These are phyloP conservation scores for Nomada fucata DNA, from an alignment of 2,888 invertebrate genomes.

Conservation along the genomic window DNA sequence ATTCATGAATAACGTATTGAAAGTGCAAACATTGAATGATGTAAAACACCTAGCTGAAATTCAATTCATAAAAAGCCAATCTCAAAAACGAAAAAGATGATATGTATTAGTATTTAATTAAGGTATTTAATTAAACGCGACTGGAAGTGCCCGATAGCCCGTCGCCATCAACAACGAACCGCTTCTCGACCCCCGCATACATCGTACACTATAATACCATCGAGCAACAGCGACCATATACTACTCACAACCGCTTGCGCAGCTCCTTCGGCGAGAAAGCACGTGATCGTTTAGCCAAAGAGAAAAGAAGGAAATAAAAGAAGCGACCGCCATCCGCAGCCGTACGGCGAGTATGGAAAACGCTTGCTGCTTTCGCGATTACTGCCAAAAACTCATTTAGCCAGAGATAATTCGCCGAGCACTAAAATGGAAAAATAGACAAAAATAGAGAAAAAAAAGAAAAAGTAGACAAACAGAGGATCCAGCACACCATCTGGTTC, in stretches of 20 bases:
- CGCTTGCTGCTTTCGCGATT: constrained; percentile 40
- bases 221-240: neutral
- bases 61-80: neutral
- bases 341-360: constrained; percentile 16
- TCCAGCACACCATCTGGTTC: neutral
- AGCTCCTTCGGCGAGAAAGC: constrained; percentile 19
- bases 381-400: constrained; percentile 41
- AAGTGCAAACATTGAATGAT: too few relatives aligned
- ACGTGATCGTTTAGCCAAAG: constrained; percentile 39
- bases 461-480: neutral
- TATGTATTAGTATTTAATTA: neutral
- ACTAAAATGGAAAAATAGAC: neutral
- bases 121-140: too few relatives aligned
- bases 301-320: neutral
- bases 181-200: constrained; percentile 1
- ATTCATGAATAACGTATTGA: too few relatives aligned
- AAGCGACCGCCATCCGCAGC: constrained; percentile 8
- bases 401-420: neutral
- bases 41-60: neutral
- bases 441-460: neutral
- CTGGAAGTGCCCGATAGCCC: too few relatives aligned
- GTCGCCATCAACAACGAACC: neutral
- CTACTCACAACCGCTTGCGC: constrained; percentile 31
- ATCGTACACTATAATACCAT: neutral
- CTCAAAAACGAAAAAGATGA: too few relatives aligned